These are phyloP conservation scores for Thalassaphorura encarpata DNA, from an alignment of 1,140 invertebrate genomes.

Conservation along the genomic window DNA sequence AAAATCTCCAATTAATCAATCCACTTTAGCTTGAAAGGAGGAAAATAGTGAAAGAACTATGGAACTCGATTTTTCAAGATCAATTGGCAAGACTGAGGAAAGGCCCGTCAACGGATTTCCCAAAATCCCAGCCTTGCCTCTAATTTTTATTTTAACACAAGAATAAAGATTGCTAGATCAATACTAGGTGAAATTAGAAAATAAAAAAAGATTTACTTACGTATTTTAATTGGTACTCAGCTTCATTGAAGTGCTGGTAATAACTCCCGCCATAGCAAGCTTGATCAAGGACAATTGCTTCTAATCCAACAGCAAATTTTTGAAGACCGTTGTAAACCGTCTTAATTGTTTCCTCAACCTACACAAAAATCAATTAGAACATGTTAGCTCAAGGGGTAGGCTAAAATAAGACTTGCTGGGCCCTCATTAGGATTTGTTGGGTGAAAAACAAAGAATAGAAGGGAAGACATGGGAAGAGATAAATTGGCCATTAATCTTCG, in stretches of 20 bases:
- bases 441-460: neutral
- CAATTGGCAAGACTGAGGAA: no score
- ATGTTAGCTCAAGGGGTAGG: no score
- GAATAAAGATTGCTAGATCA: no score
- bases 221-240: conserved; percentile 46
- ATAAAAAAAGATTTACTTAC: conserved; percentile 38
- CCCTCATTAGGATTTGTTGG: neutral
- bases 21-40: no score
- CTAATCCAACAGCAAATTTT: conserved; percentile 52
- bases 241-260: conserved; percentile 45
- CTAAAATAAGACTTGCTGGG: no score
- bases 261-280: conserved; percentile 43
- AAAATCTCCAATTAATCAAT: no score
- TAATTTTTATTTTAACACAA: no score
- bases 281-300: conserved; percentile 55
- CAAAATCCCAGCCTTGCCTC: no score
- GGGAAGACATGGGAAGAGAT: neutral
- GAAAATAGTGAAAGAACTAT: no score
- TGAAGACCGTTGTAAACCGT: conserved; percentile 52
- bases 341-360: conserved; percentile 46
- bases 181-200: neutral
- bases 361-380: conserved; percentile 32
- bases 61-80: no score
- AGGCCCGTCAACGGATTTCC: no score
- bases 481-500: neutral